A percentile compares a stretch with the other conserved stretches of the same genome.
Conservation (phyloP, 2,797 vertebrate species). For the Calcarius lapponicus region DNA sequence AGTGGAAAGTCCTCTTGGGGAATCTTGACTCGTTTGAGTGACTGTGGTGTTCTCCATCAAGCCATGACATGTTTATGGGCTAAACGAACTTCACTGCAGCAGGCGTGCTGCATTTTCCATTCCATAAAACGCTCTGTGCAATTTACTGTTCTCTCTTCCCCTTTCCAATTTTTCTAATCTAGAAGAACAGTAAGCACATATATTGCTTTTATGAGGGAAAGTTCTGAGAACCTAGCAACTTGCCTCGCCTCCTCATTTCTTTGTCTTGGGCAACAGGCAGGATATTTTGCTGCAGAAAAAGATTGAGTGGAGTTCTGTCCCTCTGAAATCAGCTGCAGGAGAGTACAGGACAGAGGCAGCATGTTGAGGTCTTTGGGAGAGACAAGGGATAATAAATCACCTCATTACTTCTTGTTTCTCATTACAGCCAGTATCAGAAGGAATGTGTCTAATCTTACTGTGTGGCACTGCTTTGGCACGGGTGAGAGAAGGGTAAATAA, state of each 20-base stretch:
- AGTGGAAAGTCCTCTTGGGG: background rate
- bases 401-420: conserved; percentile 34
- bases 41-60: background rate
- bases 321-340: conserved; percentile 7
- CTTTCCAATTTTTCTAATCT: conserved; percentile 38
- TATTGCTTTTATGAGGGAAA: conserved; percentile 45
- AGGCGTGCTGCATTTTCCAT: background rate
- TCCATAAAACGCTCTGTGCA: conserved; percentile 15
- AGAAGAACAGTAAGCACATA: conserved; percentile 34
- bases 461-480: fast-evolving
- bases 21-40: conserved; percentile 7
- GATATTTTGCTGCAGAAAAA: background rate
- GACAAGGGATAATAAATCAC: conserved; percentile 41
- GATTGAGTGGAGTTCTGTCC: background rate
- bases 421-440: background rate
- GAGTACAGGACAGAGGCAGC: background rate
- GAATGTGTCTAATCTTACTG: background rate
- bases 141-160: conserved; percentile 26
- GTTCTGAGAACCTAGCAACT: background rate
- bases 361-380: background rate
- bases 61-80: conserved; percentile 4
- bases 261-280: background rate
- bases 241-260: background rate
- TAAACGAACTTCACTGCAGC: background rate
- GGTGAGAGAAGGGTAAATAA: background rate